These are phyloP conservation scores for Brachyhypopomus occidentalis DNA, from an alignment of 2,113 vertebrate genomes.

Conservation along the genomic window DNA sequence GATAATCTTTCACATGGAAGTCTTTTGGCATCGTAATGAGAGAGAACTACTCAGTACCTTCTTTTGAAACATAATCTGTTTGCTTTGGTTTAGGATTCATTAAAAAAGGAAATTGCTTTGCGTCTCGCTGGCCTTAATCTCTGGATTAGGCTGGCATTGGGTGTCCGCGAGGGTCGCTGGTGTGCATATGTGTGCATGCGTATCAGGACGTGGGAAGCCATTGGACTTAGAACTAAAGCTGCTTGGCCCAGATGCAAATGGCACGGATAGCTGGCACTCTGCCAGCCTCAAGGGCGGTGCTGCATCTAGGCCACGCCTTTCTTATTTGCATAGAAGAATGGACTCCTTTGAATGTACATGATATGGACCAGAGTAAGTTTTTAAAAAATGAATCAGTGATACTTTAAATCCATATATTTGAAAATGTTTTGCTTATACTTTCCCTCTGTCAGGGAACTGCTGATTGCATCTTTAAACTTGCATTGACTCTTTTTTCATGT, in stretches of 20 bases:
- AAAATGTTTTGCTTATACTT: neutral
- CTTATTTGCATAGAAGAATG: slow-evolving; percentile 10
- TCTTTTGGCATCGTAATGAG: slow-evolving; percentile 14
- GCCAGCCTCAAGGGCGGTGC: slow-evolving; percentile 65
- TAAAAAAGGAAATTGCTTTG: slow-evolving; percentile 62
- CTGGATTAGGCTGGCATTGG: slow-evolving; percentile 64
- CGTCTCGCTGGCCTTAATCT: slow-evolving; percentile 72
- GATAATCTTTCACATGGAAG: neutral
- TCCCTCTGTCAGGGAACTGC: neutral
- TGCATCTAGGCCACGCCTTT: slow-evolving; percentile 39
- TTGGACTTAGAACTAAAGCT: slow-evolving; percentile 75
- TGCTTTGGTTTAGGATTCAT: slow-evolving; percentile 45
- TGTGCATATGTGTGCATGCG: slow-evolving; percentile 36
- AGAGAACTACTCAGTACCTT: slow-evolving; percentile 8
- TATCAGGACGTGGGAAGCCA: slow-evolving; percentile 54
- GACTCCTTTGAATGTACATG: too few species aligned
- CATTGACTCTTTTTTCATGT: neutral
- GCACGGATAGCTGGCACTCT: slow-evolving; percentile 67
- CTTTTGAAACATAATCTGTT: neutral
- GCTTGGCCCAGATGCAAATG: slow-evolving; percentile 75
- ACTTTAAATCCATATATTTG: neutral
- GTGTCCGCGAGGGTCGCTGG: slow-evolving; percentile 26
- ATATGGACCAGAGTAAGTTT: too few species aligned
- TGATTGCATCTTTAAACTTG: neutral
- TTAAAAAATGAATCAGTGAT: too few species aligned